phyloP scores from a whole-genome alignment of 2,888 invertebrate genomes.

The Hipparchia sbordonii region DNA sequence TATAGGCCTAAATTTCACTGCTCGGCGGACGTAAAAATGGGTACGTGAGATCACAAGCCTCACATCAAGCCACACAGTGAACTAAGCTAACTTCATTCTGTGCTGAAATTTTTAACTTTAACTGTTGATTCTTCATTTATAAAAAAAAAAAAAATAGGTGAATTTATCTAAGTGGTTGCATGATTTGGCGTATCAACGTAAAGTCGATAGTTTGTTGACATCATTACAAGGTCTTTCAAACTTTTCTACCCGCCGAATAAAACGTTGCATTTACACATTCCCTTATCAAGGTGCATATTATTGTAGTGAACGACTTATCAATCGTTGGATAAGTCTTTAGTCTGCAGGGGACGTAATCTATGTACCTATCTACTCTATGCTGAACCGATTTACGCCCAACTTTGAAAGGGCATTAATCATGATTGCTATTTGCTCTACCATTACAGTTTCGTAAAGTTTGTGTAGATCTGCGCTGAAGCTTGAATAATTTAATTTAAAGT shows the following conservation, averaged over 20 bases:
- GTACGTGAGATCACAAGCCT: too few species aligned
- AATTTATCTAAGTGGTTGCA: too few species aligned
- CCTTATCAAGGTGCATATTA: not conserved
- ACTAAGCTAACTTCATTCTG: too few species aligned
- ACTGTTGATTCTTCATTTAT: too few species aligned
- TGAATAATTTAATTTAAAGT: conserved; percentile 18
- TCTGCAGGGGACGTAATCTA: not conserved
- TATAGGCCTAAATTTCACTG: too few species aligned
- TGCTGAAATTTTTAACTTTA: too few species aligned
- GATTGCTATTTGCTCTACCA: conserved; percentile 36
- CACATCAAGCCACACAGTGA: too few species aligned
- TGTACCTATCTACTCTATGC: not conserved
- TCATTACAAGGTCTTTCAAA: not conserved
- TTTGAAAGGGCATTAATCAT: conserved; percentile 36
- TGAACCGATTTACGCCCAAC: conserved; percentile 22
- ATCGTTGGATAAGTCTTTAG: not conserved
- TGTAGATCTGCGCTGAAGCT: conserved; percentile 13
- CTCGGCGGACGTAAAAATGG: too few species aligned
- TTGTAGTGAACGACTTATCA: not conserved
- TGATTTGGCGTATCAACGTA: too few species aligned
- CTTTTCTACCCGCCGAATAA: not conserved
- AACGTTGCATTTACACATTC: not conserved
- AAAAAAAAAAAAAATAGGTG: too few species aligned
- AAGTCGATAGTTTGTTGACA: not conserved
- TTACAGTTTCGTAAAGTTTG: conserved; percentile 26